A percentile compares a stretch with the other conserved stretches of the same genome.
Evolutionary conservation across 92 coral and sea anemone genomes (phyloP).

Genomic region (Umimayanthus chanpuru): DNA sequence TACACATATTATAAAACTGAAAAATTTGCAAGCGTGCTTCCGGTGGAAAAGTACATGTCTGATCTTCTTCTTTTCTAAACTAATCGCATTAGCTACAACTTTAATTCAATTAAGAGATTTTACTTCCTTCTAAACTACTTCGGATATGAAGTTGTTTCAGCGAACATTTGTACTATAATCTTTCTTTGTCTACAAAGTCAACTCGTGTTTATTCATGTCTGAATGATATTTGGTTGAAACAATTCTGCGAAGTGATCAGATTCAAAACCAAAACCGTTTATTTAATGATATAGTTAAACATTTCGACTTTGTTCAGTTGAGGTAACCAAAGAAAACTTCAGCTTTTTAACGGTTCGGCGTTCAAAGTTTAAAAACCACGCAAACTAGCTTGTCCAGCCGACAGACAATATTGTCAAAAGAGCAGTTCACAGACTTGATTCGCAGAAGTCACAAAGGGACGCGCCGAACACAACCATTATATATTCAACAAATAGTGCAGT

Average conservation of each 20-base stretch:
- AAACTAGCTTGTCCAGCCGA: not conserved
- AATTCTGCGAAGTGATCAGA: not conserved
- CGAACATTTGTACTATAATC: not conserved
- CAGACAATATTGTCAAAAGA: not conserved
- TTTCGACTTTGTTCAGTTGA: not conserved
- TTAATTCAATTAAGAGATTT: not conserved
- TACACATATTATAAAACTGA: not conserved
- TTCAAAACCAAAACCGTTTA: not conserved
- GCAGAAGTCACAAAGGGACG: not conserved
- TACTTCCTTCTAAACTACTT: not conserved
- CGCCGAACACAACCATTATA: not conserved
- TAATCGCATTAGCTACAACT: not conserved
- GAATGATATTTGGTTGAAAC: not conserved
- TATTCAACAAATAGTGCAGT: not conserved
- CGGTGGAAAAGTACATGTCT: not conserved
- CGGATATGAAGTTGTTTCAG: not conserved
- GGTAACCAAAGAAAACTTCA: not conserved
- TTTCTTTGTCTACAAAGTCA: not conserved
- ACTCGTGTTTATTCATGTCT: not conserved
- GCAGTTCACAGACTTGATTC: not conserved
- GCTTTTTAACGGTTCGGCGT: not conserved
- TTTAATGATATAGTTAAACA: no score
- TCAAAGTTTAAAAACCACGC: not conserved
- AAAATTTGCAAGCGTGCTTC: not conserved
- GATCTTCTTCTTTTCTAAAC: not conserved